Base-by-base conservation (phyloP, 2,888 invertebrate species). In the Synanthedon tipuliformis region DNA sequence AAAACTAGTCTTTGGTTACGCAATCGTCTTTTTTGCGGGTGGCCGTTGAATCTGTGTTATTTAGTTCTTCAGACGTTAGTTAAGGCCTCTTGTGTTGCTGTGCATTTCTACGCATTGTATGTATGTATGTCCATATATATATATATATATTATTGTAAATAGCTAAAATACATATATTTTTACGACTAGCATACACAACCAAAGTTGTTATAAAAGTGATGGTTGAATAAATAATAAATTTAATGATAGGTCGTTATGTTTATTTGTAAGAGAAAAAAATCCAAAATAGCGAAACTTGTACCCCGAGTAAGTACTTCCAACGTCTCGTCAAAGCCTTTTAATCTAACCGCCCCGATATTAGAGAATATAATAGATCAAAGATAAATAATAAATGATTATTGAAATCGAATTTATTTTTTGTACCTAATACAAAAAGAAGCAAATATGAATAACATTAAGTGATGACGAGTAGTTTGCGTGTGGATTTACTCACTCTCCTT, bases 141-240 rank as follows among this genome's bases (percentile, higher is more conserved):
- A 83, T 78, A 60, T 16, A 16, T 34, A 34, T 59, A 58, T 16
- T 62, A 81, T 77, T 87, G 87, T 87, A 87, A 78, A 87, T 87
- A 87, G 81, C 77, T 84, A 81, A 82, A 81, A 77, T 83, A 84
- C 81, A 80, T 69, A 85, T 87, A 87, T 88, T 87, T 88, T 87
- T 88, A 88, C 87, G 88, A 85, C 74, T 88, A 88, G 88, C 79
- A 78, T 87, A 88, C 87, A 86, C 88, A 88, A 88, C 88, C 88
- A 88, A 88, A 88, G 88, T 88, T 88, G 88, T 88, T 88, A 88
- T 81, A 81, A 88, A 34, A 85, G 84, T 87, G 86, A 87, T 85
- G 88, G 88, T 88, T 88, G 88, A 84, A 79, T 82, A 81, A 86
- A 84, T 84, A 80, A 81, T 83, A 85, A 81, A 78, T 73, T 78